Evolutionary conservation across 2,888 invertebrate species (phyloP), one percentile per base, ranked within the genome.

Genomic region (Aelia acuminata): DNA sequence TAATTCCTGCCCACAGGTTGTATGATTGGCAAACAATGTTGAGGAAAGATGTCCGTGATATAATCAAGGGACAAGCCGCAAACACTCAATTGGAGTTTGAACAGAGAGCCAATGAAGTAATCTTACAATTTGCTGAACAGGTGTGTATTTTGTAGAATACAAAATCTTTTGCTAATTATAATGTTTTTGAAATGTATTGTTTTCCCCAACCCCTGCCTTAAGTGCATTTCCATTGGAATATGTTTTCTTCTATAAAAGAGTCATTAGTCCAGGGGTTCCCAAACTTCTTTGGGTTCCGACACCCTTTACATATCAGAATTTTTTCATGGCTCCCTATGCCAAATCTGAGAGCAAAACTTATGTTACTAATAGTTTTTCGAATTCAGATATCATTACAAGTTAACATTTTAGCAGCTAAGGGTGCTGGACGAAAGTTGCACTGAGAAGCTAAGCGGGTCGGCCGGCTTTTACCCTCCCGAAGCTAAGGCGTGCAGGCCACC

Each of bases 41-140:
- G 89, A 94, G 98, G n/a, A 97, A 97, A 91, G 99, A 99, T 92
- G 94, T 99, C 0, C 94, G 96, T 22, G 98, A 99, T 92, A 96
- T 98, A 50, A 93, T 99, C 87, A 98, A 98, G 93, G 93, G 94
- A 91, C 99, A 99, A 92, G 95, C 96, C 50, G 92, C 94, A 0
- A 98, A 98, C 92, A 98, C 98, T 0, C 97, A 97, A 92, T 92
- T 97, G 89, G 99, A 99, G 93, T 99, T 99, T 92, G 97, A 98
- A 89, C 97, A 98, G 92, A 94, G 98, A 87, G 94, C 95, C 89
- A 96, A 97, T 91, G 96, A 97, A 90, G 96, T 98, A 18, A 96
- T 98, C 87, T 93, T 97, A 35, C 97, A 99, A 93, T 98, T 99
- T 92, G 97, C 99, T 47, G 98, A 99, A 92, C 97, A 98, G 94